These are phyloP conservation scores for Oppia nitens DNA, from an alignment of 1,140 invertebrate genomes.

Conservation along the genomic window DNA sequence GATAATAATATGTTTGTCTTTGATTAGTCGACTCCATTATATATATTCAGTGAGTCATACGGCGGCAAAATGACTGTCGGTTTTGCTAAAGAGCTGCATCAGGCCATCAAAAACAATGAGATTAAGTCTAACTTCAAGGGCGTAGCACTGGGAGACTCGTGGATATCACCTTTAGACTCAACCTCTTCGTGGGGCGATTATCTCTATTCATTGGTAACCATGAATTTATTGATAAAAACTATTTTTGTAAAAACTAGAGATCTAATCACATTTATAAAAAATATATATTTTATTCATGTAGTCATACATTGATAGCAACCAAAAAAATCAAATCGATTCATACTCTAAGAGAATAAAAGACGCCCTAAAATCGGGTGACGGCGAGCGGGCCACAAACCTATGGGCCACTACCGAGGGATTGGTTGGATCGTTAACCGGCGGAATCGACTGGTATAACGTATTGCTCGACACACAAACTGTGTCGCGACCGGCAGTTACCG, in stretches of 20 bases:
- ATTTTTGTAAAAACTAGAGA: neutral
- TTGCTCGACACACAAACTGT: too few species aligned
- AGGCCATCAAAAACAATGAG: constrained; percentile 43
- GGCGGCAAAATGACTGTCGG: constrained; percentile 75
- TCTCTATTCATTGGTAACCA: constrained; percentile 44
- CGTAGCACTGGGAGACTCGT: constrained; percentile 61
- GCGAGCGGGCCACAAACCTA: constrained; percentile 39
- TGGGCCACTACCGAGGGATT: constrained; percentile 45
- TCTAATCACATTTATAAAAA: too few species aligned
- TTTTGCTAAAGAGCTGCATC: constrained; percentile 42
- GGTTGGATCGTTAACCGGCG: constrained; percentile 35
- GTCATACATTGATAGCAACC: constrained; percentile 35
- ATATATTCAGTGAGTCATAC: constrained; percentile 69
- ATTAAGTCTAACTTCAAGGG: constrained; percentile 54
- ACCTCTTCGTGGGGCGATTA: constrained; percentile 59
- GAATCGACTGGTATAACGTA: constrained; percentile 57
- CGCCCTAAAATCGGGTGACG: constrained; percentile 31
- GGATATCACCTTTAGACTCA: constrained; percentile 66
- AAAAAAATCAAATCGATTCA: constrained; percentile 26
- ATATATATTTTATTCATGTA: constrained; percentile 19
- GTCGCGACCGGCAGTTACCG: too few species aligned
- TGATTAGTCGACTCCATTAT: constrained; percentile 47
- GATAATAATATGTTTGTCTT: too few species aligned
- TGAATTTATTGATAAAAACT: neutral
- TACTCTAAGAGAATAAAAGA: constrained; percentile 26